Evolutionary conservation across 1,140 invertebrate genomes (phyloP).

Genomic region (Harpegnathos saltator): DNA sequence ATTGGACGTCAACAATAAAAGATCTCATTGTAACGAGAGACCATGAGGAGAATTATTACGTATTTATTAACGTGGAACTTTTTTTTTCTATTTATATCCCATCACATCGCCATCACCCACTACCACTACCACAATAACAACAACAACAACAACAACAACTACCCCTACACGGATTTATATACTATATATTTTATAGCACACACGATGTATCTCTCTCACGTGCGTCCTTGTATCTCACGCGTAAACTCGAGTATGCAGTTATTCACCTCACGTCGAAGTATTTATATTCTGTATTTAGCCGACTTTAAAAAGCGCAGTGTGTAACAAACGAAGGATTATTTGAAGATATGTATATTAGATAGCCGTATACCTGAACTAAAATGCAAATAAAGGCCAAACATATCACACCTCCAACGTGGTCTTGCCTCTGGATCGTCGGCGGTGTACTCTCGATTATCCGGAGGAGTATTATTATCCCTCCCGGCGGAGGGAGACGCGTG

Average conservation of each 20-base stretch:
- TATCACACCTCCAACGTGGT: conserved; percentile 45
- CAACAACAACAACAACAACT: not conserved
- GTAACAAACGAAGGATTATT: conserved; percentile 48
- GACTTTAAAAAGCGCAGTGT: conserved; percentile 40
- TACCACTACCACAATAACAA: too few species aligned
- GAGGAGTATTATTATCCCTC: not conserved
- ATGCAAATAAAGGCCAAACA: conserved; percentile 57
- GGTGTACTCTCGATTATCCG: conserved; percentile 38
- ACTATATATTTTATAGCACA: conserved; percentile 35
- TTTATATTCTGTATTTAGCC: conserved; percentile 58
- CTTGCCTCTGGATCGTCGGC: conserved; percentile 36
- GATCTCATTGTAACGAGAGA: not conserved
- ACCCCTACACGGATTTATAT: not conserved
- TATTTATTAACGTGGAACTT: too few species aligned
- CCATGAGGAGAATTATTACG: not conserved
- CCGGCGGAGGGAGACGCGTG: too few species aligned
- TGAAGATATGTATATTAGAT: conserved; percentile 59
- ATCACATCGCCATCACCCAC: not conserved
- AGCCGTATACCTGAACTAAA: conserved; percentile 36
- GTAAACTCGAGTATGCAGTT: conserved; percentile 40
- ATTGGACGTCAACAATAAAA: not conserved
- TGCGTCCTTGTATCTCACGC: conserved; percentile 39
- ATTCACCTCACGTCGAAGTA: conserved; percentile 44
- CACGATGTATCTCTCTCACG: conserved; percentile 8
- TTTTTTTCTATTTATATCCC: not conserved